Percentiles rank a stretch among this genome's conserved stretches.
Conservation (phyloP, 2,797 vertebrate species). For the Gymnoscopelus microlampas region DNA sequence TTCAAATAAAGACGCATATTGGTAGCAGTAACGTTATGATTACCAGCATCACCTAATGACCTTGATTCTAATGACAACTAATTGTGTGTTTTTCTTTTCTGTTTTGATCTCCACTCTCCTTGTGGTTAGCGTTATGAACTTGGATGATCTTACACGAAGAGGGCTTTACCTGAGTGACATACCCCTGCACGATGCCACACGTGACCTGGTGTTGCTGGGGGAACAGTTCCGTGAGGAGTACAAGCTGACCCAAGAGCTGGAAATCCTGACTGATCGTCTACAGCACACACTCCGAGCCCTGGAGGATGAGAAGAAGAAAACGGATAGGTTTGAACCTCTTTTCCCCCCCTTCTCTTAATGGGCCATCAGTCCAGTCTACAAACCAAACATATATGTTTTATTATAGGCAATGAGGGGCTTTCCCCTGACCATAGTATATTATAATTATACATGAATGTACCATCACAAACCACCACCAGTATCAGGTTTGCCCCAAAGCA, state of each 20-base stretch:
- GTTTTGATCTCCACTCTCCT: neutral
- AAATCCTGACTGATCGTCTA: slow-evolving; percentile 95
- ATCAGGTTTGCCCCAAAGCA: too few species aligned
- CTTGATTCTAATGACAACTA: too few species aligned
- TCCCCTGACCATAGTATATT: neutral
- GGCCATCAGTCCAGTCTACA: neutral
- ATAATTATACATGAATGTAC: neutral
- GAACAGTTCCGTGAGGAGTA: slow-evolving; percentile 99
- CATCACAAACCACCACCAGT: neutral
- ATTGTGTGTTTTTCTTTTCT: neutral
- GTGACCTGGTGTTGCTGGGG: slow-evolving; percentile 96
- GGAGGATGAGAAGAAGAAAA: slow-evolving; percentile 99
- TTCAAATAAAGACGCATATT: too few species aligned
- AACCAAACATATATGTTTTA: neutral
- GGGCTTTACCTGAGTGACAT: slow-evolving; percentile 98
- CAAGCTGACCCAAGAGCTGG: slow-evolving; percentile 96
- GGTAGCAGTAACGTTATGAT: too few species aligned
- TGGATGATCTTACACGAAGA: slow-evolving; percentile 95
- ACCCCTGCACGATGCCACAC: slow-evolving; percentile 95
- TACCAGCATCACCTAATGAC: too few species aligned
- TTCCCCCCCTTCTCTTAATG: neutral
- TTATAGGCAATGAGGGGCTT: neutral
- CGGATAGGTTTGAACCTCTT: slow-evolving; percentile 88
- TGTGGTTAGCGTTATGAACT: slow-evolving; percentile 92
- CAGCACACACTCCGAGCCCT: slow-evolving; percentile 96